Conservation (phyloP, 2,113 vertebrate species). For the Herpetotheres cachinnans region DNA sequence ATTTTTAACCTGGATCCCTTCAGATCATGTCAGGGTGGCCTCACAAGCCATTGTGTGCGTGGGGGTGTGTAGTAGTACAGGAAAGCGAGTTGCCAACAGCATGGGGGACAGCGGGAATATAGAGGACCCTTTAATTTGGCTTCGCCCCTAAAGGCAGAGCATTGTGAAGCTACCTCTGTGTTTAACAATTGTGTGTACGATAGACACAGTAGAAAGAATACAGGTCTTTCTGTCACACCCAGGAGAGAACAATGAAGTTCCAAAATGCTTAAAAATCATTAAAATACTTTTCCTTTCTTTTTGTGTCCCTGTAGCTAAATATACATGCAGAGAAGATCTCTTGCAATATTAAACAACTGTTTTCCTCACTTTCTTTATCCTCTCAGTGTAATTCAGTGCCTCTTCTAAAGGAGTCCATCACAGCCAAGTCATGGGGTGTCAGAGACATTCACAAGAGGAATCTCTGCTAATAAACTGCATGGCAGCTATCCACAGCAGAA, state of each 20-base stretch:
- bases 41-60: accelerated
- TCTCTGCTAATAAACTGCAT: neutral
- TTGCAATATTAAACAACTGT: neutral
- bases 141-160: neutral
- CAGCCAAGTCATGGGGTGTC: neutral
- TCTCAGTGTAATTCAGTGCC: neutral
- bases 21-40: neutral
- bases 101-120: accelerated
- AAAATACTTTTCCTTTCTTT: neutral
- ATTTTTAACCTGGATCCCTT: neutral
- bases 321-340: neutral
- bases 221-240: neutral
- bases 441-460: neutral
- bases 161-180: neutral
- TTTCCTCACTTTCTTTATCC: neutral
- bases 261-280: neutral
- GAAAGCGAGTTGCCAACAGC: neutral
- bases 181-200: neutral
- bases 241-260: neutral
- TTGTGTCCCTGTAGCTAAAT: neutral
- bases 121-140: neutral
- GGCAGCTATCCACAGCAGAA: neutral
- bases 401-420: neutral
- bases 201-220: neutral
- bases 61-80: neutral